Percentiles rank a stretch among this genome's conserved stretches.
phyloP scores from a whole-genome alignment of 2,888 invertebrate genomes.

The Drosophila macrothrix region DNA sequence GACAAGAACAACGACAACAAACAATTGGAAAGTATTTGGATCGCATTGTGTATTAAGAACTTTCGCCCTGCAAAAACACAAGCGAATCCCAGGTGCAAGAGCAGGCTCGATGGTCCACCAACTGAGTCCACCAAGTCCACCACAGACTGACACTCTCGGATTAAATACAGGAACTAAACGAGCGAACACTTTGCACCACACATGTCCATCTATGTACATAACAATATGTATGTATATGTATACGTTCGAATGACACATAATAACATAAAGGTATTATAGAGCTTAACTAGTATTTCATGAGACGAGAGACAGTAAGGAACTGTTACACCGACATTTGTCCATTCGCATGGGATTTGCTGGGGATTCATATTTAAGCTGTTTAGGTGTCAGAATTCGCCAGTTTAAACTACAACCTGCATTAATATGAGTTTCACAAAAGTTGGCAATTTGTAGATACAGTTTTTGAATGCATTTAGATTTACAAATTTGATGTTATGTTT shows the following conservation, averaged over 20 bases:
- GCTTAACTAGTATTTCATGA: constrained; percentile 29
- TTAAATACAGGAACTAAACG: constrained; percentile 31
- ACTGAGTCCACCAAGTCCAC: not conserved
- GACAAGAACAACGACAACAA: constrained; percentile 19
- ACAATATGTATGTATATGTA: not conserved
- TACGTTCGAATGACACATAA: constrained; percentile 18
- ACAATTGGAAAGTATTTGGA: constrained; percentile 36
- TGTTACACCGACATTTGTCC: not conserved
- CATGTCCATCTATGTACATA: not conserved
- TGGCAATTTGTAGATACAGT: not conserved
- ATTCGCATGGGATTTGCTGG: not conserved
- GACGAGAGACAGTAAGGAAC: not conserved
- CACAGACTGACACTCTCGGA: constrained; percentile 13
- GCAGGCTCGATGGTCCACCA: not conserved
- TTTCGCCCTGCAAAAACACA: constrained; percentile 28
- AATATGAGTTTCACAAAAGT: not conserved
- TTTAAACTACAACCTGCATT: not conserved
- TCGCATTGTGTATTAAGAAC: constrained; percentile 32
- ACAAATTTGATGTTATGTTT: not conserved
- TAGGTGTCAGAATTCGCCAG: not conserved
- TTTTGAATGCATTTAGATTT: not conserved
- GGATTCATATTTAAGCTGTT: not conserved
- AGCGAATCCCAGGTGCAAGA: constrained; percentile 5
- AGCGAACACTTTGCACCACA: constrained; percentile 13
- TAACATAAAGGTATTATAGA: constrained; percentile 35